Base-by-base conservation (phyloP, 2,888 invertebrate genomes). In the Hypomecis atomaria region DNA sequence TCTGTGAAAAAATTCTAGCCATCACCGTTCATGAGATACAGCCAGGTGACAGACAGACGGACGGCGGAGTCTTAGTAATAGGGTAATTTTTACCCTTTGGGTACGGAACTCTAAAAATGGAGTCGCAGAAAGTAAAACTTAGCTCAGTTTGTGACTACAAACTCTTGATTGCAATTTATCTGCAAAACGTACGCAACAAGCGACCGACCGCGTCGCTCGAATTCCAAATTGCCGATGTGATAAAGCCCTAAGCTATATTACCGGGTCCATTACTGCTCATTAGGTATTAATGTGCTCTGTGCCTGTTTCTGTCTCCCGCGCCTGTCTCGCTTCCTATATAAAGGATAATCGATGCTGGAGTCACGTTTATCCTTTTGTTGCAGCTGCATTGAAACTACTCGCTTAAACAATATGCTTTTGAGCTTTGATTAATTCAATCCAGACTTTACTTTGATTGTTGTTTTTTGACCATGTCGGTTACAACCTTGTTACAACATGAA, bases 231-330 rank as follows among this genome's bases (percentile, higher is more conserved):
- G 45, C 4, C 40, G 38, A 40, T 56, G 56, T 56, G 45, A 4
- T 40, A 45, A 38, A 37, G 10, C 38, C 56, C 38, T 13, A 6
- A 9, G 6, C 44, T 44, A 43, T 56, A 47, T 56, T 56, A 56
- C 56, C 62, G 63, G 78, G 79, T 85, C 88, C 87, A 87, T 88
- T 87, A 87, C 82, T 72, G 81, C 71, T 78, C 86, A 87, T 87
- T 85, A 86, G 65, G 73, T 86, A 87, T 88, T 86, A 81, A 88
- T 79, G 79, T 75, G 53, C 60, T 8, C 58, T 54, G 62, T 50
- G 62, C 66, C 42, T 44, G 49, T 42, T 36, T 10, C 49, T 49
- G 58, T 40, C 56, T 57, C 56, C 9, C 23, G 7, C 37, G 40
- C 48, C 10, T 38, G 42, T 38, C 40, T 42, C 36, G 34, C 42